Base-by-base conservation (phyloP, 2,797 vertebrate species). In the Gymnothorax javanicus region DNA sequence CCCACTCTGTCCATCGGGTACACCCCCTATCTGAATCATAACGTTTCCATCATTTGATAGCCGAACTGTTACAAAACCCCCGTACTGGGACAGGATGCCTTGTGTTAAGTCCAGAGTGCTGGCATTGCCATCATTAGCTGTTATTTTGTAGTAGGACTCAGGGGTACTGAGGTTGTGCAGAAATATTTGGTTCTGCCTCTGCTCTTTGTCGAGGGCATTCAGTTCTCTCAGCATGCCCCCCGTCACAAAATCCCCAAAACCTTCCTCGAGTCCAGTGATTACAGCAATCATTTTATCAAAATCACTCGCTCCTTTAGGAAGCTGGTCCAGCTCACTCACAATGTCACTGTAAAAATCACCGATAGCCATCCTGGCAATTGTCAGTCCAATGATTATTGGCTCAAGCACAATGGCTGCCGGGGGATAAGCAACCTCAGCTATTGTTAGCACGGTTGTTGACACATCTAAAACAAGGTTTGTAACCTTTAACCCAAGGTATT, bases 381-480 rank as follows among this genome's bases (percentile, higher is more conserved):
- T 85, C 59, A 85, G 27, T 5, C 87, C 87, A 85, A 88, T 88
- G 52, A 88, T 71, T 56, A 88, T 88, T 25, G 87, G 87, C 60
- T 88, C 84, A 60, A 88, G 87, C 11, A 88, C 67, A 27, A 85
- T 5, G n/a, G 87, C 87, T 56, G 87, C 87, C 17, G 25, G 50
- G 82, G 84, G 84, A 52, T 82, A 88, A 58, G 83, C 87, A 15
- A 88, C 71, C n/a, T 88, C 87, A 23, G 77, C 75, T 23, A 88
- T 12, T 3, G 84, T 85, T 11, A 88, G 87, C 20, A 58, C 87
- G 6, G 84, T 88, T 43, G 87, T 88, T 58, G 87, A 82, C 87
- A 88, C 84, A 71, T 88, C 87, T 33, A 88, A n/a, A 8, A 88
- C 87, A 2, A 88, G 84, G 84, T 88, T 85, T 85, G 87, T 69